Conservation (phyloP, 2,113 vertebrate species). For the Ellobius talpinus region DNA sequence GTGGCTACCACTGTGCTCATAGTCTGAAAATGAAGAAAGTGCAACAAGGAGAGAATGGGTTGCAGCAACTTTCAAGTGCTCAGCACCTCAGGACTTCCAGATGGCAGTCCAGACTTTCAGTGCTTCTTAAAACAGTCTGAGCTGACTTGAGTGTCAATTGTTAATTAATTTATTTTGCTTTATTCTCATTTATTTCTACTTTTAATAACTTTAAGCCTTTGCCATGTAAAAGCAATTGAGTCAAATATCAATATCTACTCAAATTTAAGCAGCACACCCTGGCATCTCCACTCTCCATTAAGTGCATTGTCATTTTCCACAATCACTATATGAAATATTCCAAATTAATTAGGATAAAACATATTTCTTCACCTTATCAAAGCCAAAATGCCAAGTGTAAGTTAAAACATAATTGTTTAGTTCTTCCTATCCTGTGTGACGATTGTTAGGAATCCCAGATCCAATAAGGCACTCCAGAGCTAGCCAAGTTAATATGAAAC, state of each 20-base stretch:
- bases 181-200: background rate
- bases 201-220: background rate
- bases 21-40: background rate
- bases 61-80: background rate
- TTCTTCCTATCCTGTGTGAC: background rate
- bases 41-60: background rate
- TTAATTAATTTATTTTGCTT: background rate
- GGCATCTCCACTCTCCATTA: background rate
- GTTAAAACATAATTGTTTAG: background rate
- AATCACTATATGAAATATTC: background rate
- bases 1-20: background rate
- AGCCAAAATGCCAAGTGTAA: background rate
- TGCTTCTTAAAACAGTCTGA: background rate
- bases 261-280: background rate
- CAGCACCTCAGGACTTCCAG: background rate
- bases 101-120: background rate
- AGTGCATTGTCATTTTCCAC: background rate
- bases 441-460: background rate
- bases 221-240: background rate
- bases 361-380: background rate
- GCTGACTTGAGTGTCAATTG: background rate
- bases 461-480: background rate
- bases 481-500: conserved; percentile 23
- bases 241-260: background rate
- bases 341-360: conserved; percentile 13